Evolutionary conservation across 2,113 vertebrate genomes (phyloP).

Genomic region (Danionella cerebrum): DNA sequence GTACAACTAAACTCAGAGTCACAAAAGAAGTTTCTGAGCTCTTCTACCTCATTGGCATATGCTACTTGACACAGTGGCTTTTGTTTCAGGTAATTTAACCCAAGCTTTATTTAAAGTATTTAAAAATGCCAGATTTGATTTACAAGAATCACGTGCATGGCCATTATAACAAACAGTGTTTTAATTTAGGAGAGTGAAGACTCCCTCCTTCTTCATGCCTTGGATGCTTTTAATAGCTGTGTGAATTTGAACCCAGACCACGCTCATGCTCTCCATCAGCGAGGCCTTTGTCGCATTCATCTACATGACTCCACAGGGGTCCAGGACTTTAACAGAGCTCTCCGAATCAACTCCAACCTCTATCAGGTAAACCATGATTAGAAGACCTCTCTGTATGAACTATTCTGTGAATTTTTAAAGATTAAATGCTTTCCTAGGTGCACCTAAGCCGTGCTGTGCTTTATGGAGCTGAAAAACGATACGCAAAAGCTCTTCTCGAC

Average conservation of each 20-base stretch:
- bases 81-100: slow-evolving; percentile 55
- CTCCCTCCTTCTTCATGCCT: slow-evolving; percentile 51
- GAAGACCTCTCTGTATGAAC: not conserved
- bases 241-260: slow-evolving; percentile 56
- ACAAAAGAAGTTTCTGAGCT: slow-evolving; percentile 52
- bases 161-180: too few relatives aligned
- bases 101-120: too few relatives aligned
- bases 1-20: slow-evolving; percentile 12
- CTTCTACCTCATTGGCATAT: slow-evolving; percentile 62
- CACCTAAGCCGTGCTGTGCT: slow-evolving; percentile 66
- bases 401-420: not conserved
- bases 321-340: slow-evolving; percentile 63
- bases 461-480: slow-evolving; percentile 64
- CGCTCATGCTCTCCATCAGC: slow-evolving; percentile 66
- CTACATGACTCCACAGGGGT: slow-evolving; percentile 57
- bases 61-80: slow-evolving; percentile 59
- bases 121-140: too few relatives aligned
- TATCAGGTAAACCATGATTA: slow-evolving; percentile 62
- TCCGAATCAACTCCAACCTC: slow-evolving; percentile 61
- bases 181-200: slow-evolving; percentile 9
- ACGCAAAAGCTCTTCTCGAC: slow-evolving; percentile 70
- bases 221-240: slow-evolving; percentile 59
- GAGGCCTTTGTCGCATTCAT: slow-evolving; percentile 65
- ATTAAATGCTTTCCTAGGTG: slow-evolving; percentile 46
- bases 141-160: too few relatives aligned